phyloP scores from a whole-genome alignment of 2,113 vertebrate species.

The Otus sunia region DNA sequence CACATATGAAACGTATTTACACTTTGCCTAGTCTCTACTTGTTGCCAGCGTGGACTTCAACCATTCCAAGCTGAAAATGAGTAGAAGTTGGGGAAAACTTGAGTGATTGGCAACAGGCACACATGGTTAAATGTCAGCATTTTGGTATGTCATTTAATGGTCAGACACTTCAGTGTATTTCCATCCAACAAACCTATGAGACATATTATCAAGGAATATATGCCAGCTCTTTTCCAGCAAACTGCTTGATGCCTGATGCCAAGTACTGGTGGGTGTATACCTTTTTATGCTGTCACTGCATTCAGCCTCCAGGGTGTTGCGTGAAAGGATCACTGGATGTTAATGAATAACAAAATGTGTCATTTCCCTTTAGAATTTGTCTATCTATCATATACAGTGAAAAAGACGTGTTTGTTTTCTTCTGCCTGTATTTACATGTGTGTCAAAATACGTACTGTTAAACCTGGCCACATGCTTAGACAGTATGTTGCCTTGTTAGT shows the following conservation, averaged over 20 bases:
- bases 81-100: conserved; percentile 7
- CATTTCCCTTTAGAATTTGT: conserved; percentile 68
- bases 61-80: background rate
- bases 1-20: background rate
- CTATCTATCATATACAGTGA: conserved; percentile 53
- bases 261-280: conserved; percentile 63
- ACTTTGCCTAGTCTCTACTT: background rate
- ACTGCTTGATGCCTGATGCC: conserved; percentile 61
- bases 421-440: conserved; percentile 59
- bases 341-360: conserved; percentile 70
- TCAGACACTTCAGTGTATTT: conserved; percentile 41
- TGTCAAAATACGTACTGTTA: conserved; percentile 58
- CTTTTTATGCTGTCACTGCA: conserved; percentile 64
- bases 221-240: conserved; percentile 59
- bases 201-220: conserved; percentile 58
- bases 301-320: conserved; percentile 68
- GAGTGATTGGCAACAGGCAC: conserved; percentile 6
- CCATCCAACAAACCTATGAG: conserved; percentile 56
- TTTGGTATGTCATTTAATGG: conserved; percentile 44
- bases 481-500: conserved; percentile 52
- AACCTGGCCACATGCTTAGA: conserved; percentile 59
- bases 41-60: background rate
- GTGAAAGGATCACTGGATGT: conserved; percentile 66
- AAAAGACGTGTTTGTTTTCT: conserved; percentile 65
- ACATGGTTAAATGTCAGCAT: conserved; percentile 46